Conservation (phyloP, 2,888 invertebrate species). For the Heliconius hortense region DNA sequence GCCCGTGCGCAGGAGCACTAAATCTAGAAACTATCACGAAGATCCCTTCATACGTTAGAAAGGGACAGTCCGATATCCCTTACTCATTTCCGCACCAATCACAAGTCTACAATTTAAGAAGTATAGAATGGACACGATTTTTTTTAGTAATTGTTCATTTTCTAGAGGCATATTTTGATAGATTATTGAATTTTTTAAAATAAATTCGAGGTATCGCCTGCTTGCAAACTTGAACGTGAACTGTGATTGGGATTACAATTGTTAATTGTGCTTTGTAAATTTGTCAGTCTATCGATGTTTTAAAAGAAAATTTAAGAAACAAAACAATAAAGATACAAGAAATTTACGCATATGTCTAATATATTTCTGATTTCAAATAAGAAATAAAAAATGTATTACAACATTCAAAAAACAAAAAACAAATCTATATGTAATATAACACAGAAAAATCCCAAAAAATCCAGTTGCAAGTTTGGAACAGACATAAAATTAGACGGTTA, state of each 20-base stretch:
- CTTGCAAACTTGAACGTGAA: conserved; percentile 40
- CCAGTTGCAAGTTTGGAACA: conserved; percentile 33
- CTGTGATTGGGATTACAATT: conserved; percentile 2
- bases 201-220: conserved; percentile 48
- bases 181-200: conserved; percentile 45
- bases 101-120: conserved; percentile 51
- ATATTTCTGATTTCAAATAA: background rate
- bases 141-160: conserved; percentile 38
- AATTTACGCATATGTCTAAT: conserved; percentile 4
- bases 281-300: conserved; percentile 32
- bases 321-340: background rate
- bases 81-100: conserved; percentile 63
- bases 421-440: background rate
- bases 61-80: conserved; percentile 57
- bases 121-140: conserved; percentile 58
- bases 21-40: conserved; percentile 77
- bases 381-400: background rate
- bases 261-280: conserved; percentile 28
- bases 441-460: background rate
- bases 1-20: conserved; percentile 55
- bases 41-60: conserved; percentile 62
- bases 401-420: background rate
- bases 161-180: conserved; percentile 42
- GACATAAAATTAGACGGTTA: conserved; percentile 50
- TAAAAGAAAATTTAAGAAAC: background rate